Conservation (phyloP, 2,888 invertebrate species). For the Netelia inedita region DNA sequence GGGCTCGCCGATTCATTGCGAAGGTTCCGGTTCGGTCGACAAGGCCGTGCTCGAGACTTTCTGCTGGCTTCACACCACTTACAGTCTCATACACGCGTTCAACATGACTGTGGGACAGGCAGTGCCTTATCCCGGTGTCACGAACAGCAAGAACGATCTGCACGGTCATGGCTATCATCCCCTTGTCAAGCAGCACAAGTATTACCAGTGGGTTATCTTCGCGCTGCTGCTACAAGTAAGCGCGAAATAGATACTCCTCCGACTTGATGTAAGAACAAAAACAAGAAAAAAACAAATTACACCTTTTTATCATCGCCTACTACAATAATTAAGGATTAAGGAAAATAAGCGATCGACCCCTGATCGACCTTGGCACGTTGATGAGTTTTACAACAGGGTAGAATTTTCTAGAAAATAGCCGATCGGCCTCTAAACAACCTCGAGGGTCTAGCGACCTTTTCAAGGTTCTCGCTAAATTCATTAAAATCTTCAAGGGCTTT, state of each 20-base stretch:
- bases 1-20: conserved; percentile 85
- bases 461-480: no score
- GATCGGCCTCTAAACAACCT: no score
- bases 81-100: conserved; percentile 91
- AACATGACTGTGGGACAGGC: conserved; percentile 88
- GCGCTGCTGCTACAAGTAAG: conserved; percentile 87
- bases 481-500: no score
- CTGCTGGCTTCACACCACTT: conserved; percentile 97
- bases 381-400: no score
- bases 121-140: conserved; percentile 93
- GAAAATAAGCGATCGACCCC: no score
- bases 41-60: conserved; percentile 95
- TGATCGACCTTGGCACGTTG: no score
- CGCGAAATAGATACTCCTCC: background rate
- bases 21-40: conserved; percentile 84
- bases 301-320: background rate
- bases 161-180: conserved; percentile 86
- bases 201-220: conserved; percentile 88
- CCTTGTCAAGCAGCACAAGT: conserved; percentile 85
- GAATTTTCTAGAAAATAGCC: no score
- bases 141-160: conserved; percentile 86
- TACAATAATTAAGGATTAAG: no score
- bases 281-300: background rate
- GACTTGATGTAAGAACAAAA: background rate
- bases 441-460: no score